phyloP scores from a whole-genome alignment of 2,113 vertebrate genomes.

The Aplodontia rufa region DNA sequence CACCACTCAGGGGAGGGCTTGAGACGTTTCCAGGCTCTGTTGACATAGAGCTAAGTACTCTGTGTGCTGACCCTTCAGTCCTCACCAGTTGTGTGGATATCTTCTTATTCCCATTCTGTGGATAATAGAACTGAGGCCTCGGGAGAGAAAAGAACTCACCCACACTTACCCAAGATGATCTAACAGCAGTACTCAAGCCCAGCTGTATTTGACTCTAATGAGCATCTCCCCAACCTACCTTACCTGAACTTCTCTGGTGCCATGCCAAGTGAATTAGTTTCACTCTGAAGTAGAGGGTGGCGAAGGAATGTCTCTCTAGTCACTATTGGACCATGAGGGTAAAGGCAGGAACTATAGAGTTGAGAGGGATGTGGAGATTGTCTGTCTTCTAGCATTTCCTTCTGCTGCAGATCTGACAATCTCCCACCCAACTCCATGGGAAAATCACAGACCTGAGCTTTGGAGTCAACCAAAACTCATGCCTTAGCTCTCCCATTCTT shows the following conservation, averaged over 20 bases:
- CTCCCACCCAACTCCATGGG: not conserved
- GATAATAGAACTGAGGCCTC: not conserved
- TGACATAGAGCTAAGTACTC: not conserved
- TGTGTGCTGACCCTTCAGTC: not conserved
- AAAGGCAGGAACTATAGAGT: not conserved
- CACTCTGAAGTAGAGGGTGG: not conserved
- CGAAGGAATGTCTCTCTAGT: not conserved
- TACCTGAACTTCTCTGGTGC: not conserved
- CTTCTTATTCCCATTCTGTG: not conserved
- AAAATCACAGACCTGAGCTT: not conserved
- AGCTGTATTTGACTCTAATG: not conserved
- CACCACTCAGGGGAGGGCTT: not conserved
- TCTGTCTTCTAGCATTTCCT: not conserved
- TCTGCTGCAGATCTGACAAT: not conserved
- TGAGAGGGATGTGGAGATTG: not conserved
- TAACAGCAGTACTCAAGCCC: not conserved
- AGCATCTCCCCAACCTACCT: not conserved
- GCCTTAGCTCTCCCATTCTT: not conserved
- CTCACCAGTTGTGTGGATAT: not conserved
- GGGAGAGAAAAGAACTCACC: conserved; percentile 5
- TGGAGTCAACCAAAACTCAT: not conserved
- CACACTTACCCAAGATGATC: not conserved
- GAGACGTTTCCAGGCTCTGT: not conserved
- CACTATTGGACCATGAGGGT: not conserved
- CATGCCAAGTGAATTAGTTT: not conserved